These are phyloP conservation scores for Orthosia gracilis DNA, from an alignment of 2,888 invertebrate species.

Conservation along the genomic window DNA sequence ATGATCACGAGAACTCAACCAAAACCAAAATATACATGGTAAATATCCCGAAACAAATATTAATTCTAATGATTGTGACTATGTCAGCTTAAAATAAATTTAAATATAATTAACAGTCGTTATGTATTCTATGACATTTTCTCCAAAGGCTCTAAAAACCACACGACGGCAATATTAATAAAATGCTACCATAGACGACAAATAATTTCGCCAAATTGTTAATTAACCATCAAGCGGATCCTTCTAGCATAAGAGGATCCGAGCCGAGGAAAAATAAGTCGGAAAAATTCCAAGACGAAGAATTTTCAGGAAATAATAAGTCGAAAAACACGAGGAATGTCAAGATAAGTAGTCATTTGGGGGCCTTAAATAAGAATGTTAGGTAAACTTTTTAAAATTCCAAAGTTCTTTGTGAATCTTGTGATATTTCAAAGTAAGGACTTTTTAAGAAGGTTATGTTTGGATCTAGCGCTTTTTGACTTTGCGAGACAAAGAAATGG, in stretches of 20 bases:
- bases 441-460: constrained; percentile 32
- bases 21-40: too few relatives aligned
- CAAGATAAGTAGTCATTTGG: constrained; percentile 52
- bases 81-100: too few relatives aligned
- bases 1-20: too few relatives aligned
- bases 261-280: constrained; percentile 20
- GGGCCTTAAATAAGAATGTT: constrained; percentile 40
- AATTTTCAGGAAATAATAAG: constrained; percentile 38
- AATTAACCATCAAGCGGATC: constrained; percentile 25
- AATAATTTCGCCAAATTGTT: constrained; percentile 12
- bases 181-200: constrained; percentile 5
- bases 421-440: constrained; percentile 34
- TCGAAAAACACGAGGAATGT: constrained; percentile 29
- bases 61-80: too few relatives aligned
- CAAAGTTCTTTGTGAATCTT: constrained; percentile 34
- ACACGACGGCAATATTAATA: not conserved
- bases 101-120: not conserved
- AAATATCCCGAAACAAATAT: too few relatives aligned
- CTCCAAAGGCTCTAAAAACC: not conserved
- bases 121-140: not conserved
- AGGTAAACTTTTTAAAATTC: constrained; percentile 36
- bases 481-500: not conserved
- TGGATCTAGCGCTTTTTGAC: constrained; percentile 8
- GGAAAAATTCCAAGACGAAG: not conserved
- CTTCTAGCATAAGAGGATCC: constrained; percentile 3